phyloP scores from a whole-genome alignment of 1,140 invertebrate species.

The Luehdorfia chinensis region DNA sequence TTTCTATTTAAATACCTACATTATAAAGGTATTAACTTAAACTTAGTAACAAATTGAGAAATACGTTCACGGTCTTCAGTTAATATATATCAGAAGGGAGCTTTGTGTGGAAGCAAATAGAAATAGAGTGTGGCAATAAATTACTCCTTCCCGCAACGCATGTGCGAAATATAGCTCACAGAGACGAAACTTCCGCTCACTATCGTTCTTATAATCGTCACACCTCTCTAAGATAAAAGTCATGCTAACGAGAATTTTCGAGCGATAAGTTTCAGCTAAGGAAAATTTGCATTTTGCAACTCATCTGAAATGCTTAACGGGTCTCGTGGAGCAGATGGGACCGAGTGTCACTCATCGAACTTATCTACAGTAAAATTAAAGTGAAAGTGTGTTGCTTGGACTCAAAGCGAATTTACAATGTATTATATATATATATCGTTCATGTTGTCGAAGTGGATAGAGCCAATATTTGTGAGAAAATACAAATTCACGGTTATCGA shows the following conservation, averaged over 20 bases:
- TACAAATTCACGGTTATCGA: no score
- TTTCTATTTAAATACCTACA: no score
- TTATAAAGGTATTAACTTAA: neutral
- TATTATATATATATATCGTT: no score
- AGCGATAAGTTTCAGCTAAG: neutral
- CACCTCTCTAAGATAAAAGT: no score
- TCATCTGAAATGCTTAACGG: slow-evolving; percentile 8
- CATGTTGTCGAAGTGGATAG: no score
- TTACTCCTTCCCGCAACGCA: slow-evolving; percentile 25
- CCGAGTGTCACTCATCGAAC: slow-evolving; percentile 6
- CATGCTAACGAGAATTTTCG: neutral
- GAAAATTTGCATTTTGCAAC: slow-evolving; percentile 7
- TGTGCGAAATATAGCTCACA: no score
- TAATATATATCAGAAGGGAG: neutral
- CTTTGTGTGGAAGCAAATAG: slow-evolving; percentile 30
- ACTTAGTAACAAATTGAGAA: slow-evolving; percentile 13
- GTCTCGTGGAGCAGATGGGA: neutral
- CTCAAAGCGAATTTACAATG: slow-evolving; percentile 5
- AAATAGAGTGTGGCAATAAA: slow-evolving; percentile 39
- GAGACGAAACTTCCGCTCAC: no score
- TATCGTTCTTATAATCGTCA: no score
- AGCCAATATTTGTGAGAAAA: no score
- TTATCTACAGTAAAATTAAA: slow-evolving; percentile 11
- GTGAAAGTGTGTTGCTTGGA: neutral
- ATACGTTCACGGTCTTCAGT: neutral